Evolutionary conservation across 2,113 vertebrate genomes (phyloP).

Genomic region (Trochalopteron elliotii): DNA sequence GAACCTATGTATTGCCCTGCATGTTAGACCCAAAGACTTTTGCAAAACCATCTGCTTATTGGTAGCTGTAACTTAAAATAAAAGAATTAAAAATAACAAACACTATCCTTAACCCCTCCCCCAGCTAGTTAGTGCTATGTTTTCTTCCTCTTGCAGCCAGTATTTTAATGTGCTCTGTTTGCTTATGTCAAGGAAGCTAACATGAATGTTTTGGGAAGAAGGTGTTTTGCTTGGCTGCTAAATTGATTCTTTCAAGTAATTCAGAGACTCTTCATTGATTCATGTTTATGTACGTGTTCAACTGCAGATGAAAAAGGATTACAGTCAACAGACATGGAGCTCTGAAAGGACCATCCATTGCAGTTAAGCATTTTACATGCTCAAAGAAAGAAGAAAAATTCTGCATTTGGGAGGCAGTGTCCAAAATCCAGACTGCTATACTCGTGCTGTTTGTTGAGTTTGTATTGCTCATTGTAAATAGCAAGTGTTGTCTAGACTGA

Average conservation of each 20-base stretch:
- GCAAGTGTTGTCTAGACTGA: not conserved
- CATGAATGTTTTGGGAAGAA: not conserved
- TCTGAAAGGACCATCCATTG: not conserved
- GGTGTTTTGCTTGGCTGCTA: constrained; percentile 3
- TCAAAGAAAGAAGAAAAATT: not conserved
- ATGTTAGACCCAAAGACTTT: not conserved
- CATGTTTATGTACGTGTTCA: not conserved
- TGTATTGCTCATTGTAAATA: not conserved
- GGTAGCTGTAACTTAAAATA: not conserved
- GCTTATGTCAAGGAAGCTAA: not conserved
- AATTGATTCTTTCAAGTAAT: not conserved
- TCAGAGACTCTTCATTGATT: not conserved
- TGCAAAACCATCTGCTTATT: not conserved
- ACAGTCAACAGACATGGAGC: not conserved
- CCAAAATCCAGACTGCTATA: not conserved
- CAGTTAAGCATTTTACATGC: not conserved
- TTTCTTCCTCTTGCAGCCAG: not conserved
- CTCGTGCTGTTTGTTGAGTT: not conserved
- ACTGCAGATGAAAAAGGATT: not conserved
- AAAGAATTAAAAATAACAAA: not conserved
- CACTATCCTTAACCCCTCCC: not conserved
- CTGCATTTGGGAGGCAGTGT: not conserved
- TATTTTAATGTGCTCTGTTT: not conserved
- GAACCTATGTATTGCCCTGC: not conserved
- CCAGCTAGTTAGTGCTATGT: not conserved